These are phyloP conservation scores for Pempheris klunzingeri DNA, from an alignment of 2,797 vertebrate genomes.

Conservation along the genomic window DNA sequence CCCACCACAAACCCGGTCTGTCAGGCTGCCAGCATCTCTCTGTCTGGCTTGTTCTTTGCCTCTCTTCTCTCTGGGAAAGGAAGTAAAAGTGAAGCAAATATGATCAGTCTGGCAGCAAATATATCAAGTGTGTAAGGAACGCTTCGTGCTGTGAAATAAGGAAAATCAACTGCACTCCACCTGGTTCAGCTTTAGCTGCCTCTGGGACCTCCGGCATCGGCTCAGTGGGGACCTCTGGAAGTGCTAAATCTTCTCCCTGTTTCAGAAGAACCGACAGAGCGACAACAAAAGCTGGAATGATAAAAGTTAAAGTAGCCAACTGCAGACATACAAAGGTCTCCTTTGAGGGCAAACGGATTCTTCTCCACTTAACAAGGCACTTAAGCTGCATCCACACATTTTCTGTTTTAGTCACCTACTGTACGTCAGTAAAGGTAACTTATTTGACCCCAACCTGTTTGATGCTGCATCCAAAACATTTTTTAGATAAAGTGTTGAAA, in stretches of 20 bases:
- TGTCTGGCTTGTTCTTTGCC: constrained; percentile 62
- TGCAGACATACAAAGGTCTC: not conserved
- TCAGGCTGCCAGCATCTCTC: constrained; percentile 81
- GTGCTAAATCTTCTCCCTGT: constrained; percentile 86
- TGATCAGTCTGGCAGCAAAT: constrained; percentile 16
- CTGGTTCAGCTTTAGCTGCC: constrained; percentile 70
- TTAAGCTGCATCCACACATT: not conserved
- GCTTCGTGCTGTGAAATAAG: not conserved
- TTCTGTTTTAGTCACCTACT: not conserved
- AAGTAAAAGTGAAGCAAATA: constrained; percentile 37
- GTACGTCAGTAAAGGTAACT: not conserved
- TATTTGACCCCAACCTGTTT: not conserved
- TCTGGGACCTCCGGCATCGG: constrained; percentile 82
- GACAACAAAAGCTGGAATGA: not conserved
- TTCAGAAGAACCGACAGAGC: not conserved
- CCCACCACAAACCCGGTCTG: constrained; percentile 23
- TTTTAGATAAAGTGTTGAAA: not conserved
- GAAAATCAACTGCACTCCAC: constrained; percentile 60
- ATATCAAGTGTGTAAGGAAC: not conserved
- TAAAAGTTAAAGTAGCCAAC: not conserved
- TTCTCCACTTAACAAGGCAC: no score
- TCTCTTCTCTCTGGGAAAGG: constrained; percentile 73
- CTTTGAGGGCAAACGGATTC: no score
- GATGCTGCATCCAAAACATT: not conserved
- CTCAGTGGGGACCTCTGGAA: constrained; percentile 91